phyloP scores from a whole-genome alignment of 37 sponge, comb jelly and placozoan species.

The Lycopodina hypogea region DNA sequence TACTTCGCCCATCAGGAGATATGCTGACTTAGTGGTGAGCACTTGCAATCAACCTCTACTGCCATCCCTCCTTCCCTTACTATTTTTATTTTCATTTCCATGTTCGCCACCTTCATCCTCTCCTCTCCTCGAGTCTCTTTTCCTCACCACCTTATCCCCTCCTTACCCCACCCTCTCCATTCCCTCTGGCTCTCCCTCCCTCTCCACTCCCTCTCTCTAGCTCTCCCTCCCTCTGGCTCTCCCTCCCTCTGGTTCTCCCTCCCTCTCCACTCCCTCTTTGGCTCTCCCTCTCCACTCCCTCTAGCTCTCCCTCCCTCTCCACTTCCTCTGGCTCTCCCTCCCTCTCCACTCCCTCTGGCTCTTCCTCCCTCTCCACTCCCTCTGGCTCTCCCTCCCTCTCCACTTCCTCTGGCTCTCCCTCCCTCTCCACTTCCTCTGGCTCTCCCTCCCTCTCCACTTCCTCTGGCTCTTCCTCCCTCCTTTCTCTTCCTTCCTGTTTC shows the following conservation, averaged over 20 bases:
- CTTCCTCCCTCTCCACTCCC: not conserved
- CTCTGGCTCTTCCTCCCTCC: not conserved
- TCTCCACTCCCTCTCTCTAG: not conserved
- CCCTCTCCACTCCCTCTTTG: not conserved
- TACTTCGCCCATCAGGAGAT: conserved; percentile 85
- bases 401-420: not conserved
- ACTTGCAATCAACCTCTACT: not conserved
- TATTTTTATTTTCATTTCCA: no score
- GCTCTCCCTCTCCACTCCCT: no score
- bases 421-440: not conserved
- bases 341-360: no score
- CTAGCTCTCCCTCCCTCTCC: no score
- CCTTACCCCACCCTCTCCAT: no score
- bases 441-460: not conserved
- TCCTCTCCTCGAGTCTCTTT: not conserved
- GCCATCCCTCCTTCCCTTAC: not conserved
- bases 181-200: not conserved
- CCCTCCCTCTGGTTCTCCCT: not conserved
- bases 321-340: no score
- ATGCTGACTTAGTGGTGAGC: conserved; percentile 77
- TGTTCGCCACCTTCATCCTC: not conserved
- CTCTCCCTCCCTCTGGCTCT: not conserved
- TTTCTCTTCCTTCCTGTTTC: not conserved
- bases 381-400: not conserved
- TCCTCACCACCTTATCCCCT: no score